Base-by-base conservation (phyloP, 2,113 vertebrate genomes). In the Piprites chloris region DNA sequence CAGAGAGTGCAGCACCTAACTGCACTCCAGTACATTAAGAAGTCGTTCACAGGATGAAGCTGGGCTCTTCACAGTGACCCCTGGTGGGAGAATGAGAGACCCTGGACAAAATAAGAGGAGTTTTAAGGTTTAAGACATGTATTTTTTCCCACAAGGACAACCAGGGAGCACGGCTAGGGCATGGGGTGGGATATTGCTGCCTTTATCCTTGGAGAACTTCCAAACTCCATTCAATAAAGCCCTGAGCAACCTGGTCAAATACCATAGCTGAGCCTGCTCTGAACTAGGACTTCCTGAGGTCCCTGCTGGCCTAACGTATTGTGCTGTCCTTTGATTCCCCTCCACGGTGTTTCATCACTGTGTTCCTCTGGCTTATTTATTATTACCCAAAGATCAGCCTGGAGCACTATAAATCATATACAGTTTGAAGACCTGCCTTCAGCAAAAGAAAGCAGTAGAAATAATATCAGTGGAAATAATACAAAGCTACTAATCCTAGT, bases 101-200 rank as follows among this genome's bases (percentile, higher is more conserved):
- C 2, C 5, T 53, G 19, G 17, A 27, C 5, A 14, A 55, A 68
- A 55, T 2, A 50, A 14, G n/a, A 63, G 3, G 35, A 0, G 3
- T 68, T 44, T 44, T 16, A 39, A 75, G 44, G 41, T 44, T 50
- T 20, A 39, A 71, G 39, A 49, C 12, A n/a, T 18, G 4, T 5
- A 19, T 46, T 82, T 92, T 92, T 65, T 11, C 8, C 21, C 11
- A 6, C 3, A 39, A 42, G 8, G 12, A 35, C 12, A 68, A 30
- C 10, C 11, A 27, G 20, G 5, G 5, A 50, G 21, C 17, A 50
- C 9, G 0, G 0, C 28, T 3, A 12, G 9, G 12, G 8, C 2
- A 1, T 12, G 24, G 12, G 13, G 2, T 67, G 5, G 17, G 8
- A 52, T 41, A 5, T 12, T 76, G 9, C 3, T 6, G 1, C 32